Evolutionary conservation across 2,797 vertebrate genomes (phyloP).

Genomic region (Tenualosa thibaudeaui): DNA sequence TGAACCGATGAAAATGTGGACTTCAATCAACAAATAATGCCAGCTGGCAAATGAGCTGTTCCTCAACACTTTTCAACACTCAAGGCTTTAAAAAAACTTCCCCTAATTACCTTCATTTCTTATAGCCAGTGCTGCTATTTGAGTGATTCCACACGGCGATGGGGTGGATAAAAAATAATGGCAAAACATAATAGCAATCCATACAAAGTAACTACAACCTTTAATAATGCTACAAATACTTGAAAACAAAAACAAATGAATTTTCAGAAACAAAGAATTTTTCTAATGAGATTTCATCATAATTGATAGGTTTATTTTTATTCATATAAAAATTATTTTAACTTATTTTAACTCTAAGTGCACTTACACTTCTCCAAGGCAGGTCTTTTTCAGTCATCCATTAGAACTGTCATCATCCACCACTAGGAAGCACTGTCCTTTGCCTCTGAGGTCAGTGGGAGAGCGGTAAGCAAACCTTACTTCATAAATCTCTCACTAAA

Average conservation of each 20-base stretch:
- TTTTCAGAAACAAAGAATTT: neutral
- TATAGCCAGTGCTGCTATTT: neutral
- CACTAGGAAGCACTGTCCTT: neutral
- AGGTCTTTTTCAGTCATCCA: neutral
- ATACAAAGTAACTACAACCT: neutral
- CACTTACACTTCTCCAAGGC: neutral
- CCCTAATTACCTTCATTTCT: neutral
- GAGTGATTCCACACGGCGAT: neutral
- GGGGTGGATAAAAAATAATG: too few relatives aligned
- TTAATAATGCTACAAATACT: neutral
- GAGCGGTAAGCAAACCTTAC: too few relatives aligned
- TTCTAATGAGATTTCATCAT: neutral
- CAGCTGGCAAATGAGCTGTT: neutral
- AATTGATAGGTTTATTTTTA: too few relatives aligned
- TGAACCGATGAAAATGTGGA: neutral
- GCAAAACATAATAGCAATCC: neutral
- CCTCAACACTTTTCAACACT: neutral
- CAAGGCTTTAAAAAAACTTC: neutral
- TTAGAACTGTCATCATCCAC: neutral
- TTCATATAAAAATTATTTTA: too few relatives aligned
- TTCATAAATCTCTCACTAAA: neutral
- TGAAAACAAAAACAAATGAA: neutral
- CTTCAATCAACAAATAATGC: neutral
- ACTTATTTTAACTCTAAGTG: neutral
- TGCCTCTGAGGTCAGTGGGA: neutral